Conservation (phyloP, 1,140 invertebrate species). For the Drosophila repletoides region DNA sequence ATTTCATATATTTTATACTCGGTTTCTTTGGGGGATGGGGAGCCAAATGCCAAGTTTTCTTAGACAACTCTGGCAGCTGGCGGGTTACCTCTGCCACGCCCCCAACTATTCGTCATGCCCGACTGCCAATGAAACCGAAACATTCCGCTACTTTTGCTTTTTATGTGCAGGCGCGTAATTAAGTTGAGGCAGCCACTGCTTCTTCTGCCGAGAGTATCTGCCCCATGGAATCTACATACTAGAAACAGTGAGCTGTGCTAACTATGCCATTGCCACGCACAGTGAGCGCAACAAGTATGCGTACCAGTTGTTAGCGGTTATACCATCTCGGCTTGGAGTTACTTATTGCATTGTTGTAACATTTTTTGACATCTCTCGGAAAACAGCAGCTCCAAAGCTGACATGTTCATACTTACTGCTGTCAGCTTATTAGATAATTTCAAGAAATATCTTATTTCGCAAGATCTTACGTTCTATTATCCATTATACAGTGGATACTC, state of each 20-base stretch:
- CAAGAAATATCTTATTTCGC: no score
- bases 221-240: constrained; percentile 10
- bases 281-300: constrained; percentile 42
- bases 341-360: constrained; percentile 25
- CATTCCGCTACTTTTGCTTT: constrained; percentile 77
- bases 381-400: neutral
- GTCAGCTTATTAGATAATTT: no score
- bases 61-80: constrained; percentile 3
- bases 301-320: constrained; percentile 15
- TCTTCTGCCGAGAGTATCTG: constrained; percentile 19
- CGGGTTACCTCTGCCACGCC: neutral
- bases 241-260: constrained; percentile 24
- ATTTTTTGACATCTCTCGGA: constrained; percentile 4
- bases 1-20: constrained; percentile 32
- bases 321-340: constrained; percentile 14
- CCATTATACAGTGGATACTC: no score
- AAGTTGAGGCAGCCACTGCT: constrained; percentile 37
- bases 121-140: constrained; percentile 70
- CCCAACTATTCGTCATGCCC: constrained; percentile 26
- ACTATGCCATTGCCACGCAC: constrained; percentile 61
- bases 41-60: constrained; percentile 8
- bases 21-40: neutral
- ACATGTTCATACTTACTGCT: no score
- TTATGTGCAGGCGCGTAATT: constrained; percentile 53
- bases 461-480: no score